Evolutionary conservation across 2,797 vertebrate genomes (phyloP), one percentile per base, ranked within the genome.

Genomic region (Bradypus variegatus): DNA sequence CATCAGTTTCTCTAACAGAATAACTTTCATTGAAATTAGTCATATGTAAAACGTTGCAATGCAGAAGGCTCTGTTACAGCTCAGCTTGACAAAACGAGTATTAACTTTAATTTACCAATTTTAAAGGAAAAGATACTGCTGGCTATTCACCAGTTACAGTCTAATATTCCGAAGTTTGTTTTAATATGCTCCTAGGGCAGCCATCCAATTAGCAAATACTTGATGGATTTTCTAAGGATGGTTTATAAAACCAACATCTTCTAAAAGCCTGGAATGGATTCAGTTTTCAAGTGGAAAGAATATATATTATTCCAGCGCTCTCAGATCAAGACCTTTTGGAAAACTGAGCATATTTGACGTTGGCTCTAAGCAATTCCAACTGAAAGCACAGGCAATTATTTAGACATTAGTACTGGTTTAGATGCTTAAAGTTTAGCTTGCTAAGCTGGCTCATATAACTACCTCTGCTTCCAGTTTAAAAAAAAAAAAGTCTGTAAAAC

Each of bases 281-380:
- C 50, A 36, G 65, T 94, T 91, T 84, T 88, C 41, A 91, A 86
- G 41, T n/a, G 45, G 29, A 88, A 85, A 6, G 31, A n/a, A 73
- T 58, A 36, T 27, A 36, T 79, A 81, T 80, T 83, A 94, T 65
- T 86, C 90, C 19, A 78, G 64, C 84, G 27, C 29, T 88, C 25
- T 92, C 55, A 80, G 48, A 50, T 80, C 53, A 92, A 93, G 81
- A 45, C 15, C 41, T 91, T 31, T 87, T 84, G 77, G 81, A 82
- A 92, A 94, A 81, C 19, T 75, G 16, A 48, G 45, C 19, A 53
- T 67, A 53, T n/a, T 9, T 86, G 58, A 77, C 15, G 23, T 79
- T 48, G 85, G n/a, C 79, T 75, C 85, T 76, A 82, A 82, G 8
- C 25, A 73, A 29, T 83, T 41, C 6, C 6, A 7, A 64, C 25